Percentiles rank a stretch among this genome's conserved stretches.
Evolutionary conservation across 2,113 vertebrate genomes (phyloP).

Genomic region (Rattus rattus): DNA sequence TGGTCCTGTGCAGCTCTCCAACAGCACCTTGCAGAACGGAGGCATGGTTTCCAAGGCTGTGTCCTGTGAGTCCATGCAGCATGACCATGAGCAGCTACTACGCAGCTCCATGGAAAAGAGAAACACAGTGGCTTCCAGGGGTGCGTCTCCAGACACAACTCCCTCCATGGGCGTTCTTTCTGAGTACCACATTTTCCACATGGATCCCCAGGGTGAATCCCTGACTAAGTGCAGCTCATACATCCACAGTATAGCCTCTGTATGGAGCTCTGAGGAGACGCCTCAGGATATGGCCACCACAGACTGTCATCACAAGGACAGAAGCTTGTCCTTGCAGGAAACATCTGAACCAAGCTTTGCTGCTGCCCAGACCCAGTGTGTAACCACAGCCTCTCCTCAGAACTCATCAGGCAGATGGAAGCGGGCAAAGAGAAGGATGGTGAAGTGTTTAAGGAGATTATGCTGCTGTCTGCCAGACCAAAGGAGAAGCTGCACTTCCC

Average conservation of each 20-base stretch:
- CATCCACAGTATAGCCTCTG: background rate
- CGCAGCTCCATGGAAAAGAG: no score
- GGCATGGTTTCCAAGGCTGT: accelerated
- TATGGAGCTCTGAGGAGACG: background rate
- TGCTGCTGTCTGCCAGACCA: background rate
- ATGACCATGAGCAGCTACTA: no score
- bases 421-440: background rate
- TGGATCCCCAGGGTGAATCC: background rate
- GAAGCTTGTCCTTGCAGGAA: background rate
- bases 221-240: background rate
- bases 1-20: background rate
- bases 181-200: background rate
- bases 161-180: background rate
- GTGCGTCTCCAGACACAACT: background rate
- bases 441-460: background rate
- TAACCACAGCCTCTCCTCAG: background rate
- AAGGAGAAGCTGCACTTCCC: background rate
- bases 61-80: no score
- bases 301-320: background rate
- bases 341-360: background rate
- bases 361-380: background rate
- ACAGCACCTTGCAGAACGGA: background rate
- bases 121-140: no score
- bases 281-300: background rate
- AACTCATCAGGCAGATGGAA: background rate